A percentile compares a stretch with the other conserved stretches of the same genome.
phyloP scores from a whole-genome alignment of 2,113 vertebrate genomes.

The Dasyprocta punctata region DNA sequence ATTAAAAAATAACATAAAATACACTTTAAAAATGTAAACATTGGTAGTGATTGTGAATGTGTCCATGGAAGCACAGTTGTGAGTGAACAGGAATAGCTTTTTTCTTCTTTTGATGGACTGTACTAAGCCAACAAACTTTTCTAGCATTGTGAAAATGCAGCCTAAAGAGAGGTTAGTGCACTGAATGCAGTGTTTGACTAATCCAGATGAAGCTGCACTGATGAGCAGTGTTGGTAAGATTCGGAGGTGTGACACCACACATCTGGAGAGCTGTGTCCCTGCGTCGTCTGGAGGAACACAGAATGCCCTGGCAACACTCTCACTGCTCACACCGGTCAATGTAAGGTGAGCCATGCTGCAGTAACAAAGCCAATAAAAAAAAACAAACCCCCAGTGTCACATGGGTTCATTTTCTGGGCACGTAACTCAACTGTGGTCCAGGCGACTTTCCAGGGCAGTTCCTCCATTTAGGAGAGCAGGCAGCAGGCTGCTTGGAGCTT shows the following conservation, averaged over 20 bases:
- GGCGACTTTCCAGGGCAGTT: not conserved
- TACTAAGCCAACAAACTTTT: not conserved
- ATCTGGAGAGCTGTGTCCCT: not conserved
- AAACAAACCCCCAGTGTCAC: not conserved
- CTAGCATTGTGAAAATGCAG: not conserved
- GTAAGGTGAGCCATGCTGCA: not conserved
- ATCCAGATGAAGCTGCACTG: not conserved
- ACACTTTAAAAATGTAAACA: constrained; percentile 46
- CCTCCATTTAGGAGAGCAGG: not conserved
- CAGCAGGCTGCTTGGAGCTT: not conserved
- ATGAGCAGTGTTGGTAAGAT: not conserved
- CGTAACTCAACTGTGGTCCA: not conserved
- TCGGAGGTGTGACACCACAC: not conserved
- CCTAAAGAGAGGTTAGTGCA: not conserved
- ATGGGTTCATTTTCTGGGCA: not conserved
- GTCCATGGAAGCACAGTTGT: not conserved
- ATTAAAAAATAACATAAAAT: constrained; percentile 8
- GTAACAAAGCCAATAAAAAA: not conserved
- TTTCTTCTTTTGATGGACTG: not conserved
- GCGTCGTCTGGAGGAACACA: not conserved
- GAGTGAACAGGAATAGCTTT: not conserved
- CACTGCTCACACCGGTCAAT: not conserved
- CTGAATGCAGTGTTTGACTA: constrained; percentile 1
- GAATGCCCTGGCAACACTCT: not conserved
- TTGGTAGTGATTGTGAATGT: not conserved